Evolutionary conservation across 2,797 vertebrate genomes (phyloP), one percentile per base, ranked within the genome.

Genomic region (Bufotes viridis): DNA sequence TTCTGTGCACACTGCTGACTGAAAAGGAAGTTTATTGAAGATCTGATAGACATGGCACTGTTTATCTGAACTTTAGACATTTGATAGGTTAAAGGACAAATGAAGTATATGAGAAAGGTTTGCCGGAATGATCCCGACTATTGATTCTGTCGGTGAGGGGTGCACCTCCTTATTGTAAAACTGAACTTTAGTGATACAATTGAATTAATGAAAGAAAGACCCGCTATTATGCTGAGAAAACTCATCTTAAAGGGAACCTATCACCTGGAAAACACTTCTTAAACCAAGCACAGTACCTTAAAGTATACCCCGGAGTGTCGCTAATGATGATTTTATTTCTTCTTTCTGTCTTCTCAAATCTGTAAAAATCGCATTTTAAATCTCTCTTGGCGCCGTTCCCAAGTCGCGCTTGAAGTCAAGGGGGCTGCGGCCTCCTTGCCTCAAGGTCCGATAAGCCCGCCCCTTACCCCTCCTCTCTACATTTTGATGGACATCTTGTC

Each of bases 41-140:
- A 72, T 85, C 74, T 88, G 65, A 70, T 81, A 63, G 76, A 72
- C 70, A 18, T 22, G 65, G 61, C 22, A 20, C 18, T 88, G 78
- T 72, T 84, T 57, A 61, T 49, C 17, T 34, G 60, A 63, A 79
- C 87, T 74, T 55, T 34, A 72, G 29, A 79, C 51, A n/a, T 81
- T 67, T 81, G 84, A 86, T 72, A 82, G 70, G 79, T 20, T 60
- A 86, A 86, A 78, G 79, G 84, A 82, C 58, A 76, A 69, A 69
- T 29, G 57, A 57, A 18, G 61, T 58, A 53, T 26, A 67, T 26
- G 63, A 26, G 74, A 29, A 61, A 78, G 60, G 42, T 7, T 58
- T 4, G 60, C 29, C 8, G 63, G 60, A 51, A 42, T 15, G 60
- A 49, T 24, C 42, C 34, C 13, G 57, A 29, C 76, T 67, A 85